Evolutionary conservation across 2,888 invertebrate species (phyloP), one percentile per base, ranked within the genome.

Genomic region (Serripes groenlandicus): DNA sequence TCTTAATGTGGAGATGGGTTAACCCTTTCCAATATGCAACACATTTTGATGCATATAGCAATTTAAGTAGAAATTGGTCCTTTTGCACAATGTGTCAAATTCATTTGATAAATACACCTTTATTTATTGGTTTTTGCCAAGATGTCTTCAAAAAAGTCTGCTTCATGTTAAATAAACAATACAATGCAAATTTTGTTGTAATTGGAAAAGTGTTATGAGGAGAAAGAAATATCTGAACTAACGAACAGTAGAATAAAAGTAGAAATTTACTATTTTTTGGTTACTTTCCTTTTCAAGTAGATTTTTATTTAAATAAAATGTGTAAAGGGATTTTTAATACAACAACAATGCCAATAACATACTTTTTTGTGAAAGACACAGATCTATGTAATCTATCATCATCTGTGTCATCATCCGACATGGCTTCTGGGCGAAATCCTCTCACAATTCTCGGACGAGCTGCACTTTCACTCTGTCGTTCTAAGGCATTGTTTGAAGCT

Each of bases 371-470:
- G 68, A 89, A 89, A 21, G 87, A 85, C 0, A 88, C 90, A 58
- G 87, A 81, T 77, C 89, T 71, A 18, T 52, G 80, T 71, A 52
- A 66, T 60, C 71, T 64, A 32, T 81, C 75, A 4, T 78, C 77
- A 21, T 84, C 85, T 26, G 58, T 35, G 49, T 79, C 86, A 21
- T 81, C 82, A 37, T 84, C 87, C 11, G 85, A 78, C 15, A 76
- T 66, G 0, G 37, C 42, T 70, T 91, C 91, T 21, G 88, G 80
- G 56, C 89, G 83, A 72, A 89, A 91, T 58, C 85, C 88, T 69
- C 88, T 77, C 9, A 89, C 78, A 70, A 90, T 85, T 28, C 83
- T 85, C 28, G 91, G 91, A 3, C 78, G 66, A 3, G 87, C 75
- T 60, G 77, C 75, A 7, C 88, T 86, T 54, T 87, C 83, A 18